Conservation (phyloP, 23 tunicate genomes). For the Diplosoma virens region DNA sequence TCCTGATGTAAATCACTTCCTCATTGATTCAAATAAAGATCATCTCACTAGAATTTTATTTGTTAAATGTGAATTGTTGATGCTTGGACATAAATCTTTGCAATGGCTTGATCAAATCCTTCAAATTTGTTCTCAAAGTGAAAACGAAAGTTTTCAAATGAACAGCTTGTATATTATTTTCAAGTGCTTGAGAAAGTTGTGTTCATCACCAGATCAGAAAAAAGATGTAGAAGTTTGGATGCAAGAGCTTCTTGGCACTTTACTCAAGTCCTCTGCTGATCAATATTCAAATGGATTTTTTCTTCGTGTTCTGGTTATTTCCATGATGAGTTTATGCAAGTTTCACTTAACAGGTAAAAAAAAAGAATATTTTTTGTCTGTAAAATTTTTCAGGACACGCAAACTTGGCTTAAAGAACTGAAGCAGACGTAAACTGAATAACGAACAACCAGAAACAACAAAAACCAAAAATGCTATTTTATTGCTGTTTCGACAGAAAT, state of each 20-base stretch:
- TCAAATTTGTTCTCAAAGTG: not conserved
- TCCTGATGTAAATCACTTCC: not conserved
- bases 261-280: not conserved
- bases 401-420: too few species aligned
- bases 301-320: too few species aligned
- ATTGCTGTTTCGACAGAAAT: too few species aligned
- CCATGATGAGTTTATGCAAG: too few species aligned
- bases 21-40: not conserved
- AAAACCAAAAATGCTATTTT: too few species aligned
- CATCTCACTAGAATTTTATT: not conserved
- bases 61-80: slow-evolving; percentile 11
- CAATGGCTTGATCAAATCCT: not conserved
- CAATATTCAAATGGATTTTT: too few species aligned
- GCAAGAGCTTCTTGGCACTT: not conserved
- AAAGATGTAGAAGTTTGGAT: not conserved
- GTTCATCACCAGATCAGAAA: not conserved
- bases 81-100: not conserved
- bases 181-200: not conserved
- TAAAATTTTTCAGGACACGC: too few species aligned
- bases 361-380: too few species aligned
- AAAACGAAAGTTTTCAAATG: not conserved
- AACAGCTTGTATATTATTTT: slow-evolving; percentile 2
- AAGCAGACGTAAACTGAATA: too few species aligned
- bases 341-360: too few species aligned
- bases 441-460: too few species aligned